phyloP scores from a whole-genome alignment of 1,140 invertebrate genomes.

The Cotesia chilonis region DNA sequence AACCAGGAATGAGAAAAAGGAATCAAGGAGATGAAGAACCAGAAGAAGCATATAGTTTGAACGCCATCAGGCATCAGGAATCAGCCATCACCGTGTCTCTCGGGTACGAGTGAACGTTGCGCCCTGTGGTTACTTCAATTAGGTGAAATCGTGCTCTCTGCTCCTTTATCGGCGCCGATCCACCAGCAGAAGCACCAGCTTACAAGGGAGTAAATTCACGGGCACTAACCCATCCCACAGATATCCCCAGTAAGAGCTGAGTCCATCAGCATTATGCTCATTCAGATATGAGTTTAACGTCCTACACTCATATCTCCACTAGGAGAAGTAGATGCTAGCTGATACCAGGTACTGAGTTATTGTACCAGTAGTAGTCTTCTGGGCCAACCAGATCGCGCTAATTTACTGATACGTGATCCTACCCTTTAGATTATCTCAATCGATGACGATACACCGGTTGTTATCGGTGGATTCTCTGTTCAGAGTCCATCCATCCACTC shows the following conservation, averaged over 20 bases:
- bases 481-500: too few species aligned
- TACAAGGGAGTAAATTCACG: background rate
- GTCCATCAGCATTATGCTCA: too few species aligned
- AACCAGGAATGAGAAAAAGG: background rate
- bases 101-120: conserved; percentile 43
- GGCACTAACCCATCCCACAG: background rate
- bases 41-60: conserved; percentile 3
- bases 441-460: conserved; percentile 23
- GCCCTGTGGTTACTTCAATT: conserved; percentile 66
- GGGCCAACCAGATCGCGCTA: background rate
- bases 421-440: conserved; percentile 29
- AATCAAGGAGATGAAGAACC: background rate
- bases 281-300: too few species aligned
- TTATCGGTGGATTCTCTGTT: too few species aligned
- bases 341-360: background rate
- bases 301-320: too few species aligned
- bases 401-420: conserved; percentile 27
- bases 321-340: too few species aligned
- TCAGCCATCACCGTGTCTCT: conserved; percentile 42
- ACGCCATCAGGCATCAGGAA: conserved; percentile 36
- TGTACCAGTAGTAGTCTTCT: too few species aligned
- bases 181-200: conserved; percentile 2
- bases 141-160: conserved; percentile 54
- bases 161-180: conserved; percentile 40
- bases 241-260: too few species aligned